These are phyloP conservation scores for Druceiella hillmani DNA, from an alignment of 2,888 invertebrate species.

Conservation along the genomic window DNA sequence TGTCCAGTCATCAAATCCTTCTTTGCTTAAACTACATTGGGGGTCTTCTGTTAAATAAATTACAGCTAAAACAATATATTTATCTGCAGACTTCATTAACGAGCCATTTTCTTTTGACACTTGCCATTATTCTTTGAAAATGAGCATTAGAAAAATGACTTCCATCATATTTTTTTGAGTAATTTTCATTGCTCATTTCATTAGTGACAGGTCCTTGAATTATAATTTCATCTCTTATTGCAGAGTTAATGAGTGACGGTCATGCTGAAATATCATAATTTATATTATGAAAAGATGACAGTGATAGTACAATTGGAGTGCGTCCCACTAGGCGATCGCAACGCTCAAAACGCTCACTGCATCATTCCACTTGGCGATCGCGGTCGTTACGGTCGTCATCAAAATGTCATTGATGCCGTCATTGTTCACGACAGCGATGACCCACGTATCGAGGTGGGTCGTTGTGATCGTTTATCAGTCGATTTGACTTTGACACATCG, in stretches of 20 bases:
- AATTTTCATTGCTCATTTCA: slow-evolving; percentile 2
- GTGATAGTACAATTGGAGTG: slow-evolving; percentile 3
- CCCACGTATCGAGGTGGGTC: no score
- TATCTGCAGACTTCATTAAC: slow-evolving; percentile 2
- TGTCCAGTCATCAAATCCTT: slow-evolving; percentile 11
- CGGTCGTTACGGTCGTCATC: no score
- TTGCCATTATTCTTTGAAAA: slow-evolving; percentile 6
- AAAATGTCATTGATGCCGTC: no score
- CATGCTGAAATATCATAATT: slow-evolving; percentile 6
- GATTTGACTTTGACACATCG: no score
- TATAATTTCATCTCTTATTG: slow-evolving; percentile 8
- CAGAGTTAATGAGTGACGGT: slow-evolving; percentile 9
- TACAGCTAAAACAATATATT: slow-evolving; percentile 6
- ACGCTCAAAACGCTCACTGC: no score
- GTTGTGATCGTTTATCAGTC: no score
- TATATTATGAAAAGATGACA: background rate
- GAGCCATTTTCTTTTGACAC: slow-evolving; percentile 9
- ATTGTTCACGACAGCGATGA: no score
- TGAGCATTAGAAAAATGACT: slow-evolving; percentile 5
- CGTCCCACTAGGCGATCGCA: no score
- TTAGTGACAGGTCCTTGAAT: slow-evolving; percentile 7
- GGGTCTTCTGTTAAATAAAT: slow-evolving; percentile 2
- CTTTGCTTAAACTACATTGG: slow-evolving; percentile 5
- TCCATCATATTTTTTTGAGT: slow-evolving; percentile 6
- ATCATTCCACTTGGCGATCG: no score